Evolutionary conservation across 2,113 vertebrate species (phyloP), one percentile per base, ranked within the genome.

Genomic region (Mohoua ochrocephala): DNA sequence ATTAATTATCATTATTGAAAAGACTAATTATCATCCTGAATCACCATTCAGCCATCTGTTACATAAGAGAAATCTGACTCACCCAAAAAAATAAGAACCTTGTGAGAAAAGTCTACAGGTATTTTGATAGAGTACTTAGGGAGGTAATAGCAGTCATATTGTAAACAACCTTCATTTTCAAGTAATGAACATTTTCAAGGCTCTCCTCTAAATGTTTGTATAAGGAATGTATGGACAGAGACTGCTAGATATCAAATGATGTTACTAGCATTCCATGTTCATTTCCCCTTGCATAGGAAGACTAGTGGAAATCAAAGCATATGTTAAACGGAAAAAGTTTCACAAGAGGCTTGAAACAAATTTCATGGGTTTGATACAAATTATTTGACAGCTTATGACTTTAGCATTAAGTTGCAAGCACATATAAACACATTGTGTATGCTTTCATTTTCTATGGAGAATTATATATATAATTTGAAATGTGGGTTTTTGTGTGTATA

Each of bases 1-100:
- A 49, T 41, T 96, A 95, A 96, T 97, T 96, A 90, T 53, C 87
- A 93, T 89, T 67, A 42, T 31, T 67, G 31, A 44, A 68, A 44
- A 95, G 79, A 56, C 42, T 96, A 93, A 96, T 97, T 97, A 91
- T 85, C 91, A 91, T 94, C 87, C 56, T 76, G 74, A 95, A 96
- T 96, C 89, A 95, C 74, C 31, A 85, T 53, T 84, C 73, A 75
- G 14, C 69, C 90, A 95, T 95, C 91, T 97, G 84, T 89, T 96
- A 70, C 61, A 75, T 53, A 88, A 93, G 24, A 82, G 53, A 91
- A 95, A 87, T 84, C 42, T 89, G 87, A 95, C 84, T 73, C 44
- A 75, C 50, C 7, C 26, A 35, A 75, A 75, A 77, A 95, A 91
- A 57, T 39, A 75, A 87, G 31, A 61, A 60, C 16, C 84, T 42